A percentile compares a stretch with the other conserved stretches of the same genome.
These are phyloP conservation scores for Dascillus cervinus DNA, from an alignment of 2,888 invertebrate species.

Conservation along the genomic window DNA sequence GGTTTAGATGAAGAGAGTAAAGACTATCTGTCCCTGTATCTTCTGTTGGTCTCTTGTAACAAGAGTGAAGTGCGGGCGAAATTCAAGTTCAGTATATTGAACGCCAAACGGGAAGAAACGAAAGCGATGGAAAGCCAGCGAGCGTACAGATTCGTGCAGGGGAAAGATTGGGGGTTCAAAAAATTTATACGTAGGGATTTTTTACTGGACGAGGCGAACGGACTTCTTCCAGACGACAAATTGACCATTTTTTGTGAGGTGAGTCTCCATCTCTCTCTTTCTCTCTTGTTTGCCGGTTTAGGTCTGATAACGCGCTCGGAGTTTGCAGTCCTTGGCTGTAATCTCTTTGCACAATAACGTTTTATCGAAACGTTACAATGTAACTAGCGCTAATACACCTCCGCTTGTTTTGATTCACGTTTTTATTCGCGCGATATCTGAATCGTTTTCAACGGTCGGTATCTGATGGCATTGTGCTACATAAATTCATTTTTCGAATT, in stretches of 20 bases:
- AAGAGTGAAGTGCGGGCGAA: conserved; percentile 99
- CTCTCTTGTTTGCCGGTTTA: too few species aligned
- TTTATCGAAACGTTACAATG: too few species aligned
- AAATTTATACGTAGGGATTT: conserved; percentile 99
- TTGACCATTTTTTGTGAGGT: conserved; percentile 99
- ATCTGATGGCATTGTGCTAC: too few species aligned
- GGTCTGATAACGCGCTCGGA: too few species aligned
- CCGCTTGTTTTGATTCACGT: too few species aligned
- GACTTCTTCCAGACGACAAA: conserved; percentile 96
- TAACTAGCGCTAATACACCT: too few species aligned
- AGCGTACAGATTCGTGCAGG: conserved; percentile 99
- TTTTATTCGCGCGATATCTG: too few species aligned
- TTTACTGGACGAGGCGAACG: conserved; percentile 96
- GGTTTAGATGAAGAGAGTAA: conserved; percentile 99
- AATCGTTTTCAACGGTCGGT: too few species aligned
- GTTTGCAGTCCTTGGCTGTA: too few species aligned
- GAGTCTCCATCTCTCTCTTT: too few species aligned
- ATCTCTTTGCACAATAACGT: too few species aligned
- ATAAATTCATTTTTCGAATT: too few species aligned
- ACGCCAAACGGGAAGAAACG: conserved; percentile 99
- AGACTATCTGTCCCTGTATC: conserved; percentile 98
- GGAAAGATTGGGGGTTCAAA: conserved; percentile 99
- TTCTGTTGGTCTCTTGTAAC: conserved; percentile 98
- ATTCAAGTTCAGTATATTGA: conserved; percentile 99
- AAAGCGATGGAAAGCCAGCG: conserved; percentile 98